Base-by-base conservation (phyloP, 2,797 vertebrate species). In the Siniperca scherzeri region DNA sequence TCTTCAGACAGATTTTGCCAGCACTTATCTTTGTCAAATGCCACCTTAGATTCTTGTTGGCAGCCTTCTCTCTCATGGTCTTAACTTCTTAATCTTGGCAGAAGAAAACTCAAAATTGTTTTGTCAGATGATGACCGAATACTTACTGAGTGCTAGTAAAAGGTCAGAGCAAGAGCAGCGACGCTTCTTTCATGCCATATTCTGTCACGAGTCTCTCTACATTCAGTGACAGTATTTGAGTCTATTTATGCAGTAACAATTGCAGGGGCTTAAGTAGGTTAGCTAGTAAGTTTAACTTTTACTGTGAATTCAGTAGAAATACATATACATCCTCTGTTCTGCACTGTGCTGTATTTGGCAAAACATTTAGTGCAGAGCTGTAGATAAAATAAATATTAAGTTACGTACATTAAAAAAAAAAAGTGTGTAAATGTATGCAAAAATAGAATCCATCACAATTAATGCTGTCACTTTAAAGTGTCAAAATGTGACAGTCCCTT, bases 11-110 rank as follows among this genome's bases (percentile, higher is more conserved):
- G 68, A 53, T 87, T 86, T 87, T 68, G 59, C 81, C 79, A 70
- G 71, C 80, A 90, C 77, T 89, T 89, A 87, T 93, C 86, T 90
- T 86, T 83, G 59, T 91, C 78, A 93, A 91, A 94, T 92, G 88
- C 79, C 91, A 92, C 68, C 61, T 88, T 36, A 81, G 83, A 91
- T 88, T 86, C 22, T 70, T 53, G 70, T 87, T 76, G 76, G 60
- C 56, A 65, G 70, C 27, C 53, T 55, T 85, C 52, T 78, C 61
- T 84, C 68, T 87, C 40, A 70, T 79, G 83, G 78, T 87, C 79
- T 87, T 84, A 82, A 88, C 76, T 83, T 86, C 70, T 71, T 82
- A 76, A 86, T 88, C 81, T 71, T 40, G n/a, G 65, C 48, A 75
- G 57, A 56, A 70, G 61, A 85, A 83, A 83, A 85, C 48, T 74